Base-by-base conservation (phyloP, 2,797 vertebrate species). In the Sebastes trivittatus region DNA sequence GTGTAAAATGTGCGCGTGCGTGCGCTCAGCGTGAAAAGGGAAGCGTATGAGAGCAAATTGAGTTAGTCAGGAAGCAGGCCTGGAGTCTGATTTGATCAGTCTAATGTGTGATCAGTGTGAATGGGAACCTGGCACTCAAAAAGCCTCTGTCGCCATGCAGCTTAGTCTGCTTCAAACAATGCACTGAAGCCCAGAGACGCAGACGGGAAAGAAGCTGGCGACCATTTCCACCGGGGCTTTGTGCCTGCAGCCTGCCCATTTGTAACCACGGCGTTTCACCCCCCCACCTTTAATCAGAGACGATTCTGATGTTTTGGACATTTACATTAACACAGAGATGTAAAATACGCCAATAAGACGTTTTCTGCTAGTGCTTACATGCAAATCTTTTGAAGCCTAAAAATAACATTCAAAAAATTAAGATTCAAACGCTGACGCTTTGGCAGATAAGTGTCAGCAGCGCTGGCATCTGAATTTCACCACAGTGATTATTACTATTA, bases 81-180 rank as follows among this genome's bases (percentile, higher is more conserved):
- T 80, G 89, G 78, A 84, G 93, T 90, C 90, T 93, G 91, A 94
- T 95, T 92, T 85, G 93, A 95, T 95, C 92, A 92, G 92, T 82
- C 87, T 92, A 92, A 94, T 92, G 93, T 94, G 91, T 93, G 94
- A 94, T 94, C 91, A 90, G 90, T 93, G 91, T 93, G 90, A 93
- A 92, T 89, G 86, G 86, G 81, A 86, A 90, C 78, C 88, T 87
- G 89, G 85, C 84, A 83, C 87, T 92, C 84, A 75, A 67, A 84
- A 80, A 85, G 79, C 87, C 84, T 88, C 89, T 22, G 86, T 91
- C 87, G 75, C 89, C 91, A 87, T 80, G 89, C 85, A 88, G 90
- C 89, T 87, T 61, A 64, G 84, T 73, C 89, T 34, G 87, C 87
- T 89, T 89, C 89, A 78, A 84, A 88, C 89, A 87, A 86, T 75